These are phyloP conservation scores for Myzus persicae DNA, from an alignment of 1,140 invertebrate species.

Conservation along the genomic window DNA sequence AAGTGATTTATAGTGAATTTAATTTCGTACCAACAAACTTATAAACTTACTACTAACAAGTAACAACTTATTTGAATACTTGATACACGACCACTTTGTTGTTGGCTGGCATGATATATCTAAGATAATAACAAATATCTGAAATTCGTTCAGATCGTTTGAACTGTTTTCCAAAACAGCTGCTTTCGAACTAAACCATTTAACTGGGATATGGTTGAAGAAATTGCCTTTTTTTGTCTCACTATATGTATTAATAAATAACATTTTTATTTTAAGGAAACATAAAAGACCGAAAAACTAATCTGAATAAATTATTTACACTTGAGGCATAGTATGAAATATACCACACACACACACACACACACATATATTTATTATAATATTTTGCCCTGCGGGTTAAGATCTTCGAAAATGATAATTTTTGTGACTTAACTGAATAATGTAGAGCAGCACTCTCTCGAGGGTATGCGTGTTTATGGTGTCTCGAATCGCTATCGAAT, in stretches of 20 bases:
- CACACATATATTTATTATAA: not conserved
- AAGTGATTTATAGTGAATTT: slow-evolving; percentile 11
- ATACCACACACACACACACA: not conserved
- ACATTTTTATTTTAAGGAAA: not conserved
- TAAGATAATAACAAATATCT: not conserved
- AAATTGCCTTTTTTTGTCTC: not conserved
- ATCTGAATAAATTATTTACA: slow-evolving; percentile 4
- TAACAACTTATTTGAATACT: not conserved
- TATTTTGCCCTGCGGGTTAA: not conserved
- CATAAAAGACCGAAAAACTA: not conserved
- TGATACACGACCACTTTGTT: not conserved
- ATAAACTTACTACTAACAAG: slow-evolving; percentile 18
- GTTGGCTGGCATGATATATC: not conserved
- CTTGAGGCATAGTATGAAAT: not conserved
- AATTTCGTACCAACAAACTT: not conserved
- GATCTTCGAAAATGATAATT: not conserved
- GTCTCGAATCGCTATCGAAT: not conserved
- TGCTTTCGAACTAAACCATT: not conserved
- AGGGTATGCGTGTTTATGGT: not conserved
- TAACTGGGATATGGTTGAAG: not conserved
- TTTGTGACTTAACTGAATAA: not conserved
- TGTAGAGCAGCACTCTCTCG: not conserved
- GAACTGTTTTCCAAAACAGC: not conserved
- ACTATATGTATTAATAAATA: not conserved
- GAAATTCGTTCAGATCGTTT: not conserved